phyloP scores from a whole-genome alignment of 2,888 invertebrate species.

The Philaethria dido region DNA sequence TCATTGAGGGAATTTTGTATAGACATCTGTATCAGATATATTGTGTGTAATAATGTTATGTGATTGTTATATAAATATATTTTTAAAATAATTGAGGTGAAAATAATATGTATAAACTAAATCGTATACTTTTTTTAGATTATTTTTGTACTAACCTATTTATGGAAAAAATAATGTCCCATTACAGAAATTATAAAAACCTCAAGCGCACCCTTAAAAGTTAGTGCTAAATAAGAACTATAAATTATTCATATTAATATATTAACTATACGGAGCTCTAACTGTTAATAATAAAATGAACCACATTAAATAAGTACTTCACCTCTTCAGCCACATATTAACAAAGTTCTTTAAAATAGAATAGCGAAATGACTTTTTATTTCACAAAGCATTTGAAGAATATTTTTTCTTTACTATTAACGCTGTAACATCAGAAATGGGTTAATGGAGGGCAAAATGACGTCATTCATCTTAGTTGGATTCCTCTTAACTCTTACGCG shows the following conservation, averaged over 20 bases:
- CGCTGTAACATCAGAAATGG: constrained; percentile 53
- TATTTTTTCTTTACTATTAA: constrained; percentile 25
- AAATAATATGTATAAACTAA: too few species aligned
- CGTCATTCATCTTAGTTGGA: constrained; percentile 78
- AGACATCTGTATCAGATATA: too few species aligned
- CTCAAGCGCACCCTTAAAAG: too few species aligned
- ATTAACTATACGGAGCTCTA: too few species aligned
- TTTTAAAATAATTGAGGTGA: too few species aligned
- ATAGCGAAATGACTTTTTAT: constrained; percentile 16
- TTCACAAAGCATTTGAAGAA: constrained; percentile 22
- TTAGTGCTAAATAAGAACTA: background rate
- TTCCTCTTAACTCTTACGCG: constrained; percentile 64
- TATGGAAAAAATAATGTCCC: too few species aligned
- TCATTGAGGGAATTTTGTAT: too few species aligned
- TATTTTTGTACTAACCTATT: too few species aligned
- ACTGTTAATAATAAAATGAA: background rate
- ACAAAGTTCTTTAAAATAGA: background rate
- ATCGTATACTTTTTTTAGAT: too few species aligned
- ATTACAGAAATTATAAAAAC: too few species aligned
- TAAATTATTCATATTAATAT: too few species aligned
- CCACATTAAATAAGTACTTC: background rate
- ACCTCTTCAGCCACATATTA: background rate
- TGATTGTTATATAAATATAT: background rate
- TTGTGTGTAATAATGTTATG: too few species aligned
- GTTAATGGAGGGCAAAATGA: constrained; percentile 77